Conservation (phyloP, 2,888 invertebrate genomes). For the Petrophora chlorosata region DNA sequence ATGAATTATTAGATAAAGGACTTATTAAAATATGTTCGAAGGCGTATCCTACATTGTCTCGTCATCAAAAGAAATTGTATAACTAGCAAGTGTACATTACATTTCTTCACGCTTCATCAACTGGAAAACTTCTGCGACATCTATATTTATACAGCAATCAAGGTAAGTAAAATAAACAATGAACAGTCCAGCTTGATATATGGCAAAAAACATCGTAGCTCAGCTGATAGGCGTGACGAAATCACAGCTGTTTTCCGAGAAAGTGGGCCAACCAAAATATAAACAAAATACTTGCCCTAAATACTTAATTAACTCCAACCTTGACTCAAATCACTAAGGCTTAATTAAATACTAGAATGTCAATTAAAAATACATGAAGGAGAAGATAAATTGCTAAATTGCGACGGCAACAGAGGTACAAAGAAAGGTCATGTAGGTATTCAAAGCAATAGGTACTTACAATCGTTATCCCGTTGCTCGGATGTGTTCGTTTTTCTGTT, state of each 20-base stretch:
- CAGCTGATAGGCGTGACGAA: slow-evolving; percentile 73
- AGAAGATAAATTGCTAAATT: slow-evolving; percentile 41
- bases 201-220: slow-evolving; percentile 29
- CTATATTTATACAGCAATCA: not conserved
- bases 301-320: slow-evolving; percentile 6
- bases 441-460: slow-evolving; percentile 47
- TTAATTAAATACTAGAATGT: slow-evolving; percentile 27
- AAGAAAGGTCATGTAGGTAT: slow-evolving; percentile 64
- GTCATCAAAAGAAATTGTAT: not conserved
- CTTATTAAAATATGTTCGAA: no score
- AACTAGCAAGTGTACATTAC: not conserved
- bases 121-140: not conserved
- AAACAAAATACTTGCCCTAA: slow-evolving; percentile 27
- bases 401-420: slow-evolving; percentile 61
- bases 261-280: slow-evolving; percentile 55
- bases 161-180: not conserved
- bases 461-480: slow-evolving; percentile 29
- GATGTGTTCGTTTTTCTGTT: slow-evolving; percentile 26
- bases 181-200: not conserved
- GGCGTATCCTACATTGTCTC: not conserved
- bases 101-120: not conserved
- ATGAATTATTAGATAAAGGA: no score
- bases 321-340: slow-evolving; percentile 13
- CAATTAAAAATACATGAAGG: slow-evolving; percentile 28
- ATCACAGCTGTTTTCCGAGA: slow-evolving; percentile 73